Evolutionary conservation across 1,140 invertebrate species (phyloP).

Genomic region (Anastrepha obliqua): DNA sequence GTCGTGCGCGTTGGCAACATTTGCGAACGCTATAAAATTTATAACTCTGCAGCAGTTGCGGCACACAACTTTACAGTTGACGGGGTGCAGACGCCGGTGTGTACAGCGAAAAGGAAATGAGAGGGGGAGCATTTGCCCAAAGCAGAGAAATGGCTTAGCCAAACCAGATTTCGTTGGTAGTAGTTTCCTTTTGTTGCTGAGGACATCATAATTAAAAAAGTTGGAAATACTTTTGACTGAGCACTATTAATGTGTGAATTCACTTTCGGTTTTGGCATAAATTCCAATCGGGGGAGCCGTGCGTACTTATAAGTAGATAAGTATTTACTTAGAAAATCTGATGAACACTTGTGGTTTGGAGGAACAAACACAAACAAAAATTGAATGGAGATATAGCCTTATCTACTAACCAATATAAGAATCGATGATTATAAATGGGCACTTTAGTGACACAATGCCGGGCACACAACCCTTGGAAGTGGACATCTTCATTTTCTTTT

Average conservation of each 20-base stretch:
- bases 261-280: neutral
- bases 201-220: neutral
- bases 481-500: neutral
- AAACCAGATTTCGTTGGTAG: neutral
- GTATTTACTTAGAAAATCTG: neutral
- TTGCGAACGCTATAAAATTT: neutral
- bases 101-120: neutral
- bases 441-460: neutral
- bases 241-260: neutral
- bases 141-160: neutral
- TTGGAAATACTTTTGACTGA: neutral
- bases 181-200: neutral
- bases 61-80: neutral
- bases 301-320: neutral
- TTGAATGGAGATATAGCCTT: too few species aligned
- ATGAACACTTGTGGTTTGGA: neutral
- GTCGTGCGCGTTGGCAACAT: neutral
- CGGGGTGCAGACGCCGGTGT: neutral
- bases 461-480: neutral
- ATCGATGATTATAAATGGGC: too few species aligned
- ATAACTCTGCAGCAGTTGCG: neutral
- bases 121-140: neutral
- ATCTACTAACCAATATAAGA: too few species aligned
- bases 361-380: neutral
- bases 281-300: neutral